phyloP scores from a whole-genome alignment of 2,888 invertebrate species.

The Brachylomia viminalis region DNA sequence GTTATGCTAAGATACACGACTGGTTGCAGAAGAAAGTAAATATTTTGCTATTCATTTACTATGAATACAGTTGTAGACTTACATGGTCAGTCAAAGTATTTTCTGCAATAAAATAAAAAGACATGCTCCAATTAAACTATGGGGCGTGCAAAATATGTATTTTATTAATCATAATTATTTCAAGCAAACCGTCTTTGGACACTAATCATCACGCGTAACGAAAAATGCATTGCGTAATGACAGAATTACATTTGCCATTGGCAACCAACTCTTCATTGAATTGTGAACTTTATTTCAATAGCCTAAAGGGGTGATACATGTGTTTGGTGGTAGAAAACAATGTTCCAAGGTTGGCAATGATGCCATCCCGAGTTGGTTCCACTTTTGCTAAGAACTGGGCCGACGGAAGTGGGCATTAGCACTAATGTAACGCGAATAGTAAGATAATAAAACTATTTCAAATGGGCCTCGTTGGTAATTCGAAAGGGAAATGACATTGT shows the following conservation, averaged over 20 bases:
- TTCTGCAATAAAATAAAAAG: constrained; percentile 14
- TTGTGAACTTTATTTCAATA: constrained; percentile 17
- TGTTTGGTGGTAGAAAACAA: constrained; percentile 20
- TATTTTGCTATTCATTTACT: background rate
- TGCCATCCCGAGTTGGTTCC: constrained; percentile 79
- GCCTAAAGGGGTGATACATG: background rate
- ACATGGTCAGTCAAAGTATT: background rate
- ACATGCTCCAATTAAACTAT: constrained; percentile 39
- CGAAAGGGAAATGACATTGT: constrained; percentile 62
- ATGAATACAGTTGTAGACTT: background rate
- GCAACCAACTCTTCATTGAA: constrained; percentile 26
- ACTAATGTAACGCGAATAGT: constrained; percentile 69
- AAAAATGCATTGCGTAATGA: constrained; percentile 73
- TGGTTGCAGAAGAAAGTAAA: background rate
- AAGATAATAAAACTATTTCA: constrained; percentile 67
- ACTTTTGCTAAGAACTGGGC: constrained; percentile 79
- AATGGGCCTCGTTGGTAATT: constrained; percentile 57
- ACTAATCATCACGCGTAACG: constrained; percentile 75
- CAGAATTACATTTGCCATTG: constrained; percentile 18
- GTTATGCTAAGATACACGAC: background rate
- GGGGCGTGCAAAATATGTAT: constrained; percentile 27
- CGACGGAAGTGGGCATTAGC: constrained; percentile 74
- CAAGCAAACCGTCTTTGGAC: constrained; percentile 46
- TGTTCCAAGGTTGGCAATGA: constrained; percentile 67
- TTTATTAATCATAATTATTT: constrained; percentile 54